Conservation (phyloP, 2,113 vertebrate species). For the Pantherophis guttatus region DNA sequence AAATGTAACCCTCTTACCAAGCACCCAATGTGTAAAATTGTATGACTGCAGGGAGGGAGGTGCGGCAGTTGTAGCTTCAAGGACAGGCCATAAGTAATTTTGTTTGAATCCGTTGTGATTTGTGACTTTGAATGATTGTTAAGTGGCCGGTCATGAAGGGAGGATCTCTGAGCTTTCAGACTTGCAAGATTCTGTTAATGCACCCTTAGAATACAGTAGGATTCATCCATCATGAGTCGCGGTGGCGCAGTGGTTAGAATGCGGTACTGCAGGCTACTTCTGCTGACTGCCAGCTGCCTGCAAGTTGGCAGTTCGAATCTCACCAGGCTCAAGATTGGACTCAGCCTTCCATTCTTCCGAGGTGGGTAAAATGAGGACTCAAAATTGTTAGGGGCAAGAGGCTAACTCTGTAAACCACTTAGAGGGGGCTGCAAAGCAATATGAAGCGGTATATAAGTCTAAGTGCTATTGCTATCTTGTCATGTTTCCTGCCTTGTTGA, state of each 20-base stretch:
- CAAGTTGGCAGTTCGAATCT: too few species aligned
- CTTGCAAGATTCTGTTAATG: neutral
- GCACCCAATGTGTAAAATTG: neutral
- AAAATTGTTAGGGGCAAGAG: too few species aligned
- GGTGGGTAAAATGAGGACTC: too few species aligned
- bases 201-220: neutral
- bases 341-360: too few species aligned
- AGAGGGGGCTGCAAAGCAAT: too few species aligned
- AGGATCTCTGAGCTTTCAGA: neutral
- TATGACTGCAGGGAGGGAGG: neutral
- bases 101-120: neutral
- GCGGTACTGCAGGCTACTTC: too few species aligned
- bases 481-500: neutral
- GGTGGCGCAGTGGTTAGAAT: too few species aligned
- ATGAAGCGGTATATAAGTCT: too few species aligned
- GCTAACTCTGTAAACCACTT: too few species aligned
- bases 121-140: neutral
- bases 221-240: neutral
- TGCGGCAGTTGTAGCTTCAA: neutral
- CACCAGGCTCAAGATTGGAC: too few species aligned
- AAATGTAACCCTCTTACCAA: neutral
- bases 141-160: neutral
- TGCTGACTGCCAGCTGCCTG: too few species aligned
- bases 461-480: neutral
- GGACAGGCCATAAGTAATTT: neutral